Percentiles rank a stretch among this genome's conserved stretches.
phyloP scores from a whole-genome alignment of 2,888 invertebrate genomes.

The Tetanocera ferruginea region DNA sequence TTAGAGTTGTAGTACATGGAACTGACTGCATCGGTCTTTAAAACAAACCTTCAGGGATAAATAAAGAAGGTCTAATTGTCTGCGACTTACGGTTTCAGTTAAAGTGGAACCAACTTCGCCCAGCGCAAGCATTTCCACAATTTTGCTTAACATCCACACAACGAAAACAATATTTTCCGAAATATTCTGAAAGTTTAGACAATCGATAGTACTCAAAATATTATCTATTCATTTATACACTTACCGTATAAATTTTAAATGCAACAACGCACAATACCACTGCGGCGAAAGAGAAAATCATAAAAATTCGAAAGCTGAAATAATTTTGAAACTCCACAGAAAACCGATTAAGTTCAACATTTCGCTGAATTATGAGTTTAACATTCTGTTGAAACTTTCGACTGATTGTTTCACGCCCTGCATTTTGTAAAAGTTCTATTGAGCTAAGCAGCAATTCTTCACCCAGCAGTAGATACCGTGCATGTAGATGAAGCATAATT shows the following conservation, averaged over 20 bases:
- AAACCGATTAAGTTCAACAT: constrained; percentile 57
- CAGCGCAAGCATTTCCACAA: constrained; percentile 51
- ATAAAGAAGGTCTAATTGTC: neutral
- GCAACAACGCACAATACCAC: constrained; percentile 56
- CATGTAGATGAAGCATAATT: constrained; percentile 60
- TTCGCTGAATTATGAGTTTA: constrained; percentile 49
- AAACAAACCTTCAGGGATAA: neutral
- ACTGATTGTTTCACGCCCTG: constrained; percentile 12
- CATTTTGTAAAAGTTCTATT: constrained; percentile 43
- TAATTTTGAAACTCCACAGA: constrained; percentile 53
- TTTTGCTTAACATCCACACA: constrained; percentile 51
- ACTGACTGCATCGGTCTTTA: constrained; percentile 50
- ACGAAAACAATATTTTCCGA: constrained; percentile 47
- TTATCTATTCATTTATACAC: neutral
- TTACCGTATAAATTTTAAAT: constrained; percentile 57
- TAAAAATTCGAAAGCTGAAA: constrained; percentile 60
- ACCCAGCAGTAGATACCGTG: constrained; percentile 55
- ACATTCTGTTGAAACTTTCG: constrained; percentile 47
- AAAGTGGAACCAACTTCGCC: constrained; percentile 51
- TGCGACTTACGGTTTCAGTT: constrained; percentile 46
- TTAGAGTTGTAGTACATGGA: constrained; percentile 51
- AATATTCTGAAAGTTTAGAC: constrained; percentile 49
- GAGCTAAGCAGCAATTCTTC: constrained; percentile 49
- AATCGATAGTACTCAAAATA: neutral
- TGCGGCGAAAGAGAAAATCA: constrained; percentile 59